Conservation (phyloP, 2,113 vertebrate species). For the Tachuris rubrigastra region DNA sequence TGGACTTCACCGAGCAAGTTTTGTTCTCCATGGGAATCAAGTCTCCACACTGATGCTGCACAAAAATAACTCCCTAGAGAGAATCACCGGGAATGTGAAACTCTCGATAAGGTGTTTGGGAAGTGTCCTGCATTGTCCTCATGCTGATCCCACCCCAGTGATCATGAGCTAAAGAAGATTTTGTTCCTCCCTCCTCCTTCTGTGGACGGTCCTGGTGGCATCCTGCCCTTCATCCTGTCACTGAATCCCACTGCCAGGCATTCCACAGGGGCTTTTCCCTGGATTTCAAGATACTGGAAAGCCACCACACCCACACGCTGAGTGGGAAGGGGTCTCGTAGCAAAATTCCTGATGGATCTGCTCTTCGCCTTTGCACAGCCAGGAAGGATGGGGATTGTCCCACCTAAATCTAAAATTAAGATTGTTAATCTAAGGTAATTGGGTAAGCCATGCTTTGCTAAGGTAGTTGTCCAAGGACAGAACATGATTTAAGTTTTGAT, state of each 20-base stretch:
- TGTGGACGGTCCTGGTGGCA: not conserved
- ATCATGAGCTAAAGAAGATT: not conserved
- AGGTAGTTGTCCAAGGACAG: not conserved
- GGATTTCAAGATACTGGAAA: not conserved
- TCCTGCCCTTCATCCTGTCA: not conserved
- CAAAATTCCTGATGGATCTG: not conserved
- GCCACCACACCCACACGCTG: rapidly evolving
- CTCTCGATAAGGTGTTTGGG: not conserved
- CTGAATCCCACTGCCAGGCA: rapidly evolving
- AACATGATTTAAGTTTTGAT: not conserved
- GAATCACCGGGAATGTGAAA: not conserved
- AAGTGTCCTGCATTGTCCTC: not conserved
- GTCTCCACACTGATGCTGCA: constrained; percentile 3
- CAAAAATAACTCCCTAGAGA: not conserved
- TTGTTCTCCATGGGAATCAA: not conserved
- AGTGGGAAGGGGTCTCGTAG: not conserved
- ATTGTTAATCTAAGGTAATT: not conserved
- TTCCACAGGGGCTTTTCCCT: not conserved
- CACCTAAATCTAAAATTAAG: not conserved
- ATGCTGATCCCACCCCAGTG: not conserved
- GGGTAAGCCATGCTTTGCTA: not conserved
- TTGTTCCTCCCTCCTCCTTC: not conserved
- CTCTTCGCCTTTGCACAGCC: not conserved
- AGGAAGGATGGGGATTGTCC: not conserved
- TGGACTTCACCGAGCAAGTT: not conserved